Base-by-base conservation (phyloP, 1,140 invertebrate species). In the Macrosteles quadrilineatus region DNA sequence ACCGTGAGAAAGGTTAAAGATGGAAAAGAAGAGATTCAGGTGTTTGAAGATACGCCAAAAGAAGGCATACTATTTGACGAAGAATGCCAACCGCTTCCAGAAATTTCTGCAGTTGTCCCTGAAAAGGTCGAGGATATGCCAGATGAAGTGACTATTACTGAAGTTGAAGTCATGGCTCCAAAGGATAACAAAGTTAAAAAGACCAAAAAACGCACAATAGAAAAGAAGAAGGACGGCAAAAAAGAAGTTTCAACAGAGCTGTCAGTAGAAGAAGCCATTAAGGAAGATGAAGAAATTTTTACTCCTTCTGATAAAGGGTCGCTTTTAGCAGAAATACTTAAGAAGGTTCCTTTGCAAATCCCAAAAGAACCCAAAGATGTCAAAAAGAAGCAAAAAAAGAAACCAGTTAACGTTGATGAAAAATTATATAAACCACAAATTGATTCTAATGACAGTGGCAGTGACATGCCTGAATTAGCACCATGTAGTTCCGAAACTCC, bases 61-160 rank as follows among this genome's bases (percentile, higher is more conserved):
- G 68, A 71, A 68, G 68, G 59, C 12, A 67, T 69, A n/a, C 19
- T 64, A 11, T 11, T 57, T 45, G 70, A 71, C 19, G 70, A 71
- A 67, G 19, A 68, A 40, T 21, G 59, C n/a, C 19, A 67, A 62
- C 19, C 43, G 4, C 40, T 73, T n/a, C 74, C 72, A 14, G 73
- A 72, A 4, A 72, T 72, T 6, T 57, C 70, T 12, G 62, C 17
- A 12, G 43, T 71, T 70, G 57, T 72, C 43, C 64, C 74, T 47
- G 63, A 68, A 57, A 30, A 63, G 62, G 47, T 73, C 1, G 71
- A 75, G 71, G 72, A 78, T 19, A 66, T 72, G 23, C 69, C 69
- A 30, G 71, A 73, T 30, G 79, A 81, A 70, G 78, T 81, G 4
- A 78, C 77, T 2, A 75, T 83, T 0, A 80, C 81, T 17, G 80